A percentile compares a stretch with the other conserved stretches of the same genome.
Conservation (phyloP, 2,113 vertebrate species). For the Reinhardtius hippoglossoides region DNA sequence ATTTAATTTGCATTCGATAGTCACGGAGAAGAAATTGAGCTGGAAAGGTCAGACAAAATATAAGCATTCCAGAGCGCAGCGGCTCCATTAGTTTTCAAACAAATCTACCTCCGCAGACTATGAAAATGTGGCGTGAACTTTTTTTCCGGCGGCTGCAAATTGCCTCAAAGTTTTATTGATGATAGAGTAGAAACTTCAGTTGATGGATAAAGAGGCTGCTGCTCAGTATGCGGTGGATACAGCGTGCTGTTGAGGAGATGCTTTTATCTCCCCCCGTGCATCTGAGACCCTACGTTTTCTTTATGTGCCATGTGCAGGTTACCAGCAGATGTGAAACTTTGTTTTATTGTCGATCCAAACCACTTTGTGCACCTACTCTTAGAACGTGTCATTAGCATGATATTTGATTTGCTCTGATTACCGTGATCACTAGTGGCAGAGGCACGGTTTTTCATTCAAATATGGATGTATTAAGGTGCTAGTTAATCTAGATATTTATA, state of each 20-base stretch:
- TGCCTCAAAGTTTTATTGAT: slow-evolving; percentile 71
- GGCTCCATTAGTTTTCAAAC: slow-evolving; percentile 59
- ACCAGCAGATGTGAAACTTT: slow-evolving; percentile 53
- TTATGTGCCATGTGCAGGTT: slow-evolving; percentile 46
- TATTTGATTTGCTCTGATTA: neutral
- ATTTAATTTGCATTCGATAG: slow-evolving; percentile 73
- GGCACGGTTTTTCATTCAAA: neutral
- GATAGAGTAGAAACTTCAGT: slow-evolving; percentile 44
- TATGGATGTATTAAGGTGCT: neutral
- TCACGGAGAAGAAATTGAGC: slow-evolving; percentile 60
- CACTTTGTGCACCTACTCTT: slow-evolving; percentile 5
- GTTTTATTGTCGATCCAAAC: slow-evolving; percentile 51
- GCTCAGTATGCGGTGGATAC: slow-evolving; percentile 61
- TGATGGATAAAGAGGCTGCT: slow-evolving; percentile 66
- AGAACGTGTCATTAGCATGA: neutral
- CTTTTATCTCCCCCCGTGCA: slow-evolving; percentile 67
- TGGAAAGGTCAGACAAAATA: slow-evolving; percentile 71
- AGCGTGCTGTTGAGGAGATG: slow-evolving; percentile 32
- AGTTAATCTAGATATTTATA: neutral
- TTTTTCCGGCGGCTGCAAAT: slow-evolving; percentile 52
- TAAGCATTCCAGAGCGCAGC: slow-evolving; percentile 48
- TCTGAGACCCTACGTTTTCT: slow-evolving; percentile 50
- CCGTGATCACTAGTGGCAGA: too few relatives aligned
- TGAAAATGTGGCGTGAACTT: slow-evolving; percentile 55
- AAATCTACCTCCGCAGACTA: slow-evolving; percentile 63